Base-by-base conservation (phyloP, 2,113 vertebrate species). In the Scortum barcoo region DNA sequence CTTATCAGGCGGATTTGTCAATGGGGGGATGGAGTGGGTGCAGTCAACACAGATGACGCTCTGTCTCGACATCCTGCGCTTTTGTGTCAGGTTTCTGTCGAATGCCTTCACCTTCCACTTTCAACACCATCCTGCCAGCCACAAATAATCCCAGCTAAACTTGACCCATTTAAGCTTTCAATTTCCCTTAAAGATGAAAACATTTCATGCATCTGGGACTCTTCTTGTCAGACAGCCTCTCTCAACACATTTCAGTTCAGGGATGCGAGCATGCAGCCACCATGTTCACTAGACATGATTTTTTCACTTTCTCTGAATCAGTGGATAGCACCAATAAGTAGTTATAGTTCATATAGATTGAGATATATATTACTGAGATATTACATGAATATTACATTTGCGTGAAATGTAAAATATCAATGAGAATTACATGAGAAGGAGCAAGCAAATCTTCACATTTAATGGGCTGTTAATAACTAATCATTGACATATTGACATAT, bases 121-220 rank as follows among this genome's bases (percentile, higher is more conserved):
- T 69, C 14, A 61, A 54, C 76, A 63, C n/a, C 63, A 40, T 30
- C 56, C 56, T 69, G 33, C 56, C 65, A 51, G 30, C 54, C 28
- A 28, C 24, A 20, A 70, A 70, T 69, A 78, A 78, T 78, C 33
- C 56, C 30, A 69, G 19, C 65, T 69, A 60, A 69, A 78, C 54
- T 60, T 78, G 76, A 69, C 42, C 76, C 42, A 50, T 60, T 78
- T 78, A 51, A 19, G 22, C 22, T 56, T 33, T 54, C 76, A 54
- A 28, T 62, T 63, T 62, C 33, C 56, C 48, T 57, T n/a, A 19
- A 71, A 71, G 46, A 79, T 71, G 57, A 63, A 71, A 71, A 77
- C 60, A 72, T 60, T 19, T 72, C 51, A 78, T 68, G 54, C 54
- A 73, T 51, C 61, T 61, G 61, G 33, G 61, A 73, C 54, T 50